Conservation (phyloP, 2,797 vertebrate genomes). For the Lepidocolaptes lacrymiger region DNA sequence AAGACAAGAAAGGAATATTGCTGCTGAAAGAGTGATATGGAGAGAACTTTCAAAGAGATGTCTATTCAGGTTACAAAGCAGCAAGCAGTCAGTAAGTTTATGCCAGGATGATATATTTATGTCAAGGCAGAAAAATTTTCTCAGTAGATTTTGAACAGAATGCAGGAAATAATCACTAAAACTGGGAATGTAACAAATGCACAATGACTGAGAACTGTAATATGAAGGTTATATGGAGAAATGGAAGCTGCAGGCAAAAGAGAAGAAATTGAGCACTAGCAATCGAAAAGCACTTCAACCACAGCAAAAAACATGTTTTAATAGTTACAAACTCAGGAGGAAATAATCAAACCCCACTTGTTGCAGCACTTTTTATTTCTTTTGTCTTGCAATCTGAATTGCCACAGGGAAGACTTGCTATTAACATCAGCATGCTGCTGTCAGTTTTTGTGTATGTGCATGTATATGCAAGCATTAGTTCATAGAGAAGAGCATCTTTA, state of each 20-base stretch:
- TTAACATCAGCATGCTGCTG: not conserved
- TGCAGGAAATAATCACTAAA: not conserved
- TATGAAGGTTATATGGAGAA: not conserved
- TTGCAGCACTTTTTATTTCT: not conserved
- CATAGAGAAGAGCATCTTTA: not conserved
- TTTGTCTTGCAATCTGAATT: not conserved
- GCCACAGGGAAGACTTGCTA: not conserved
- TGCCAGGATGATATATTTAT: not conserved
- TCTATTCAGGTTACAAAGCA: not conserved
- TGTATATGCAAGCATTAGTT: fast-evolving
- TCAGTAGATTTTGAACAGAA: not conserved
- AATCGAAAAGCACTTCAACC: not conserved
- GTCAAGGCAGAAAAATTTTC: not conserved
- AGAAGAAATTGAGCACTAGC: not conserved
- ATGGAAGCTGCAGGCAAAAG: not conserved
- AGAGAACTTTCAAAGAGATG: not conserved
- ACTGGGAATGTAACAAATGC: not conserved
- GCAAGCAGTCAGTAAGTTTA: not conserved
- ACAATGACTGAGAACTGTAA: not conserved
- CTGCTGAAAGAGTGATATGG: not conserved
- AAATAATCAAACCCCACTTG: not conserved
- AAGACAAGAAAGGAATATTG: not conserved
- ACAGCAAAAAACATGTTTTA: not conserved
- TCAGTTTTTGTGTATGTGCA: not conserved
- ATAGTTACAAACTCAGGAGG: not conserved